phyloP scores from a whole-genome alignment of 2,888 invertebrate genomes.

The Cynaeus angustus region DNA sequence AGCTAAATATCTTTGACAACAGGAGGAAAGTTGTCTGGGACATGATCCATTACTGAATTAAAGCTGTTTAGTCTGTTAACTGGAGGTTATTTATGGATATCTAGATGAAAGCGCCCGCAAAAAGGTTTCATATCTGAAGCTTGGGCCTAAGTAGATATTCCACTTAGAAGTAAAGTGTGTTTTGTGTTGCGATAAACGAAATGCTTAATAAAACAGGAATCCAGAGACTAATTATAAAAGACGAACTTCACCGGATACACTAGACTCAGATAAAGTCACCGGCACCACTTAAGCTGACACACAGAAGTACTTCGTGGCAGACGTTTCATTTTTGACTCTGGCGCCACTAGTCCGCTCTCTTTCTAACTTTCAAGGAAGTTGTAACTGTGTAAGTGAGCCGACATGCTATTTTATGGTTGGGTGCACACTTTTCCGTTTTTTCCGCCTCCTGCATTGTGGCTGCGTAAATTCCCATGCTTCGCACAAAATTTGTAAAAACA shows the following conservation, averaged over 20 bases:
- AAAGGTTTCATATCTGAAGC: conserved; percentile 33
- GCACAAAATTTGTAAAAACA: too few species aligned
- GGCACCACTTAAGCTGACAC: conserved; percentile 62
- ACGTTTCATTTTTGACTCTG: conserved; percentile 58
- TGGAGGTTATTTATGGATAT: conserved; percentile 17
- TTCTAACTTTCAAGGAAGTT: conserved; percentile 40
- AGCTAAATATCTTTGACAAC: conserved; percentile 5
- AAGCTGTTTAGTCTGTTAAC: conserved; percentile 24
- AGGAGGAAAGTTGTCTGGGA: conserved; percentile 3
- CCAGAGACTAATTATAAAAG: conserved; percentile 45
- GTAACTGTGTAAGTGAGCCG: conserved; percentile 26
- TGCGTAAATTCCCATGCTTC: conserved; percentile 13
- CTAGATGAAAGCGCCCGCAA: conserved; percentile 30
- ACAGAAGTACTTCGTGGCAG: conserved; percentile 65
- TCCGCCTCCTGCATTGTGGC: conserved; percentile 28
- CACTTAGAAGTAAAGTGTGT: conserved; percentile 45
- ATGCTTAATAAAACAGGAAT: conserved; percentile 37
- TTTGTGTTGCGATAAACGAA: conserved; percentile 46
- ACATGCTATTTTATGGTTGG: conserved; percentile 41
- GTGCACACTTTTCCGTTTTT: conserved; percentile 36
- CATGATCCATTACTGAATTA: conserved; percentile 8
- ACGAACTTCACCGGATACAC: conserved; percentile 42
- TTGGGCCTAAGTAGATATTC: conserved; percentile 33
- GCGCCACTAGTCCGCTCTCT: conserved; percentile 59
- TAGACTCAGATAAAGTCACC: conserved; percentile 61